These are phyloP conservation scores for Tipula helvola DNA, from an alignment of 2,888 invertebrate species.

Conservation along the genomic window DNA sequence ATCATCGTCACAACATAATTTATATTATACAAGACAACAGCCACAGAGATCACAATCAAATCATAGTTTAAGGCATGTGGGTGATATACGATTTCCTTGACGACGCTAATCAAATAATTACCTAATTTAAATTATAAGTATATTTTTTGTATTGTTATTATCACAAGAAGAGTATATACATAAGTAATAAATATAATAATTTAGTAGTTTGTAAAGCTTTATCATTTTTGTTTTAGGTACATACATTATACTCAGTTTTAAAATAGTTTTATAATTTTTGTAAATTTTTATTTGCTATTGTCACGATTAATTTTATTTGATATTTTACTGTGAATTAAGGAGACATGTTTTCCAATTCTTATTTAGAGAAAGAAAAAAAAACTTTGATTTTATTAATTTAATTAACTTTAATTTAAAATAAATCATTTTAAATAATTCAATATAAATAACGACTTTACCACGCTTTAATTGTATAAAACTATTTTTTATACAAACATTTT, in stretches of 20 bases:
- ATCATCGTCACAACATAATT: constrained; percentile 52
- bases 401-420: neutral
- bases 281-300: neutral
- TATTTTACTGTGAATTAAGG: no score
- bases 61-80: constrained; percentile 49
- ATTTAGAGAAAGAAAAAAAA: neutral
- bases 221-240: neutral
- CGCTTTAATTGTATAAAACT: neutral
- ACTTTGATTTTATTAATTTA: neutral
- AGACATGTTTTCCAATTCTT: neutral
- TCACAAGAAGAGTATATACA: neutral
- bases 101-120: constrained; percentile 19
- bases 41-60: constrained; percentile 44
- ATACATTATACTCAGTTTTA: neutral
- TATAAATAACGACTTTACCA: neutral
- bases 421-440: neutral
- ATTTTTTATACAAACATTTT: neutral
- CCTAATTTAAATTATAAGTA: neutral
- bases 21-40: constrained; percentile 33
- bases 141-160: neutral
- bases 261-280: neutral
- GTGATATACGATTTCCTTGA: constrained; percentile 52
- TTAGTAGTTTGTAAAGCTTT: neutral
- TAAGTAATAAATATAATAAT: neutral
- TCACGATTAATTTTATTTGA: neutral